These are phyloP conservation scores for Nemoura dubitans DNA, from an alignment of 2,888 invertebrate species.

Conservation along the genomic window DNA sequence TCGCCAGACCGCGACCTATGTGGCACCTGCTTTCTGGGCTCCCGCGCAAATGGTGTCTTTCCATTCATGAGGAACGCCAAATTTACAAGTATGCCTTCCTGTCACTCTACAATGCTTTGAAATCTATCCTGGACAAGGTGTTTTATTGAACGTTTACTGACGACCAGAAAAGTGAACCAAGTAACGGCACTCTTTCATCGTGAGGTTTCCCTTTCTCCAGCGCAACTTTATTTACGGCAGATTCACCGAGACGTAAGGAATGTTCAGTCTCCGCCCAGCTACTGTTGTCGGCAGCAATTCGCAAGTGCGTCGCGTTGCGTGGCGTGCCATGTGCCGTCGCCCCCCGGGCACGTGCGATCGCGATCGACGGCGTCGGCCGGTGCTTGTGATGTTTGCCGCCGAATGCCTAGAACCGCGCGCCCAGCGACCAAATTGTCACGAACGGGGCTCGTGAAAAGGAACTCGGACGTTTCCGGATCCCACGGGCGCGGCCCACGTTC, in stretches of 20 bases:
- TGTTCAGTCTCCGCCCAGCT: neutral
- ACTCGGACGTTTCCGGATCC: neutral
- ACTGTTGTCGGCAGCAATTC: neutral
- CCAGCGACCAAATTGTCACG: neutral
- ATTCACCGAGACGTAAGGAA: neutral
- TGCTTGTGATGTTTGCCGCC: neutral
- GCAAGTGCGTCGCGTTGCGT: too few relatives aligned
- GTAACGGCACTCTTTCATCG: neutral
- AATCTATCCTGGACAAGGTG: neutral
- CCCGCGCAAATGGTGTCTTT: neutral
- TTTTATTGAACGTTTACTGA: neutral
- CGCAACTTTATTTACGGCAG: neutral
- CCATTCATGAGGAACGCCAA: neutral
- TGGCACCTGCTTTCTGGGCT: neutral
- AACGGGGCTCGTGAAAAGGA: neutral
- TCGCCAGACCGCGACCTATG: neutral
- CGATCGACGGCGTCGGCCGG: neutral
- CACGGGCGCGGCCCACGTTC: neutral
- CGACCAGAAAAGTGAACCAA: neutral
- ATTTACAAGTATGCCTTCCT: neutral
- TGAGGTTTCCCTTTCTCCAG: neutral
- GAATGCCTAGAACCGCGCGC: too few relatives aligned
- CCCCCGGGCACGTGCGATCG: neutral
- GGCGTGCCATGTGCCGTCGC: neutral
- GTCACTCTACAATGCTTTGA: neutral